A percentile compares a stretch with the other conserved stretches of the same genome.
These are phyloP conservation scores for Coryphaenoides rupestris DNA, from an alignment of 2,113 vertebrate species.

Conservation along the genomic window DNA sequence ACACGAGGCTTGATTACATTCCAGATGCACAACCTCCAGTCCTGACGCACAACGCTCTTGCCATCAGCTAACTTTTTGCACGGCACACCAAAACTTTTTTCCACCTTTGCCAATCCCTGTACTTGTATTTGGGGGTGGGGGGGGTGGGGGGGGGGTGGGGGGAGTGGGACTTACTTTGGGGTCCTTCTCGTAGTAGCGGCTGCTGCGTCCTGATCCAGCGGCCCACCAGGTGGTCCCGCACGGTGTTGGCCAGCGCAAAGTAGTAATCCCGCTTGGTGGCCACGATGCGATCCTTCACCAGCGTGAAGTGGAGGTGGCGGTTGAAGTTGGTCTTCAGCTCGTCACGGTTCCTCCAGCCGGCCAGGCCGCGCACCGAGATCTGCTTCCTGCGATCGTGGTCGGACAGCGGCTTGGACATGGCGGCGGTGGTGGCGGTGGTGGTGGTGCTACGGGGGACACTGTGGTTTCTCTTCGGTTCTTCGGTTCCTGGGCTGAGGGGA, in stretches of 20 bases:
- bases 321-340: constrained; percentile 85
- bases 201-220: constrained; percentile 93
- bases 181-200: constrained; percentile 88
- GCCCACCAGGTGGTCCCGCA: constrained; percentile 86
- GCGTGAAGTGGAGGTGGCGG: constrained; percentile 85
- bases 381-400: constrained; percentile 84
- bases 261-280: constrained; percentile 86
- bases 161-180: constrained; percentile 77
- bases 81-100: too few relatives aligned
- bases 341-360: constrained; percentile 82
- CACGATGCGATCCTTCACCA: constrained; percentile 91
- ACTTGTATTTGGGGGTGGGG: too few relatives aligned
- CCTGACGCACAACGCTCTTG: too few relatives aligned
- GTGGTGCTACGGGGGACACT: too few relatives aligned
- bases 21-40: too few relatives aligned
- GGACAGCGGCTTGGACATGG: constrained; percentile 83
- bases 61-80: too few relatives aligned
- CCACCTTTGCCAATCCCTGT: too few relatives aligned
- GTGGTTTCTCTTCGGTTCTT: too few relatives aligned
- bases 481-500: too few relatives aligned
- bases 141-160: not conserved
- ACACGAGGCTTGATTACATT: too few relatives aligned
- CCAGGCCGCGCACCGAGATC: constrained; percentile 87
- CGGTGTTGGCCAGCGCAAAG: constrained; percentile 85
- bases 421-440: constrained; percentile 23